Percentiles rank a stretch among this genome's conserved stretches.
phyloP scores from a whole-genome alignment of 2,113 vertebrate genomes.

The Emydocephalus ijimae region DNA sequence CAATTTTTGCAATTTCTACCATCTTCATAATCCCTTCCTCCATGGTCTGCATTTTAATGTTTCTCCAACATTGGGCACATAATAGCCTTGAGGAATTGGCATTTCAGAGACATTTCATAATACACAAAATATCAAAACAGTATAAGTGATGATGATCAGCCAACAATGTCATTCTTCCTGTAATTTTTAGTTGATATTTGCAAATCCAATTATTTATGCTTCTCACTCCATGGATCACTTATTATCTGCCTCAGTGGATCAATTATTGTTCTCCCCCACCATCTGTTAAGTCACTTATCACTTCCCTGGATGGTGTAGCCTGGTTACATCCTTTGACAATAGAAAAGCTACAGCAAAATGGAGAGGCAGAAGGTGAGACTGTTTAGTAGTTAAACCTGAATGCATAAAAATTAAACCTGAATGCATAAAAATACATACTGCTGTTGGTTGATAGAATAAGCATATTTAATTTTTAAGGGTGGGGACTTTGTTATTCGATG shows the following conservation, averaged over 20 bases:
- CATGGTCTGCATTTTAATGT: neutral
- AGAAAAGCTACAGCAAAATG: conserved; percentile 24
- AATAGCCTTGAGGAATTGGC: neutral
- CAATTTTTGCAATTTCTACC: neutral
- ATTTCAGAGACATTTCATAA: neutral
- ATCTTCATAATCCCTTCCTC: neutral
- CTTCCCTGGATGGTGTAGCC: conserved; percentile 32
- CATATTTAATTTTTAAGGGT: neutral
- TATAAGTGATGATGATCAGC: neutral
- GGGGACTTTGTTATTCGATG: accelerated
- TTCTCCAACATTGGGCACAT: neutral
- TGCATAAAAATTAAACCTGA: neutral
- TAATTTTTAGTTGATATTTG: conserved; percentile 44
- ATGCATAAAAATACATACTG: neutral
- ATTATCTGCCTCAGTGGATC: conserved; percentile 63
- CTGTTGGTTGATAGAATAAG: accelerated
- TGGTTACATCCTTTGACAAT: conserved; percentile 30
- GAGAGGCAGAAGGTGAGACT: conserved; percentile 33
- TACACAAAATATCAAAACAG: neutral
- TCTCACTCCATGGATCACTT: conserved; percentile 47
- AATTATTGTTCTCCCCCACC: conserved; percentile 59
- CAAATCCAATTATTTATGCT: conserved; percentile 57
- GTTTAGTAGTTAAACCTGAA: neutral
- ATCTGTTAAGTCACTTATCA: conserved; percentile 60
- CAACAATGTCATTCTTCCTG: neutral